A percentile compares a stretch with the other conserved stretches of the same genome.
Evolutionary conservation across 2,888 invertebrate species (phyloP).

Genomic region (Nemoura dubitans): DNA sequence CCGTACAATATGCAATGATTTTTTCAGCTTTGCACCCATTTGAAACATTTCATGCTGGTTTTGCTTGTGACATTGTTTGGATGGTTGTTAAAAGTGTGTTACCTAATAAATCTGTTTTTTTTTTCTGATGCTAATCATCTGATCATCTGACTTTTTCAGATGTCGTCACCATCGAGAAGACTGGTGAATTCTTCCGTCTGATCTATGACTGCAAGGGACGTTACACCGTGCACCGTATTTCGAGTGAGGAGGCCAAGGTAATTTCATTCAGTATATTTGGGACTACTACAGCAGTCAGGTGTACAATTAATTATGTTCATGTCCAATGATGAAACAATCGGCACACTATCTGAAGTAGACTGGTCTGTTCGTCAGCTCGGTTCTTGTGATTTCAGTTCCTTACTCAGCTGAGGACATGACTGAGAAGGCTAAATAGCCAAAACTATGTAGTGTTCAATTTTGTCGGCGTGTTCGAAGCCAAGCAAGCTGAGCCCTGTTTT

Average conservation of each 20-base stretch:
- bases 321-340: background rate
- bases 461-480: constrained; percentile 56
- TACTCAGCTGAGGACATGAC: constrained; percentile 50
- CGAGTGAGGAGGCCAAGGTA: constrained; percentile 97
- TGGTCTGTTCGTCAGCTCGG: background rate
- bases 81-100: too few species aligned
- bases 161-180: constrained; percentile 98
- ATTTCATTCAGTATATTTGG: constrained; percentile 45
- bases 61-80: background rate
- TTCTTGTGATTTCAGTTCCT: constrained; percentile 40
- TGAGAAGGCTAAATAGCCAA: too few species aligned
- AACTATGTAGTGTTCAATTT: too few species aligned
- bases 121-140: background rate
- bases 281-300: too few species aligned
- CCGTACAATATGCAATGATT: too few species aligned
- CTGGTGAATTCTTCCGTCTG: constrained; percentile 95
- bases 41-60: background rate
- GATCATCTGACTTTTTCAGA: constrained; percentile 69
- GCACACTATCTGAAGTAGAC: constrained; percentile 30
- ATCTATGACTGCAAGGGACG: constrained; percentile 99
- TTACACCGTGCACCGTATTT: constrained; percentile 96
- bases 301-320: background rate
- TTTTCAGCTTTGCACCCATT: too few species aligned
- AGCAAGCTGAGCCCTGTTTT: constrained; percentile 50
- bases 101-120: too few species aligned